phyloP scores from a whole-genome alignment of 2,113 vertebrate species.

The Noctilio leporinus region DNA sequence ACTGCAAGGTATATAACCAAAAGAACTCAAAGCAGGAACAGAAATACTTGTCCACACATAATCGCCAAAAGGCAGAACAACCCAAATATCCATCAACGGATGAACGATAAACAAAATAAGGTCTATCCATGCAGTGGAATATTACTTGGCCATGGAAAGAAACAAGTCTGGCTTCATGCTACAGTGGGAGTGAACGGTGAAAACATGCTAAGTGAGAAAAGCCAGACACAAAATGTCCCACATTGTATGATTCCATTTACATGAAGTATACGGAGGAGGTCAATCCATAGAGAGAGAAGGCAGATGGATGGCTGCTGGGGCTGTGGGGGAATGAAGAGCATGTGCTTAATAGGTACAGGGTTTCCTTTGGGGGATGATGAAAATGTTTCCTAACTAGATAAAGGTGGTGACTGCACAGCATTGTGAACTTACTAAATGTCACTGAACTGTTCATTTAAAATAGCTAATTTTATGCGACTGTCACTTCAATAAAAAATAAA shows the following conservation, averaged over 20 bases:
- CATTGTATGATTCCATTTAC: neutral
- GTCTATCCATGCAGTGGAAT: rapidly evolving
- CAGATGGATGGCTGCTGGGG: neutral
- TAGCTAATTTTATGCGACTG: neutral
- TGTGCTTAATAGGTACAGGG: too few species aligned
- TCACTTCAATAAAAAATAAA: neutral
- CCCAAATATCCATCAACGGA: neutral
- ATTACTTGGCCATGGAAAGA: neutral
- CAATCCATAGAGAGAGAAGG: neutral
- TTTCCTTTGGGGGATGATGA: neutral
- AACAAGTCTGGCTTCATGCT: rapidly evolving
- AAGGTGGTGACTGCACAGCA: neutral
- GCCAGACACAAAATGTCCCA: neutral
- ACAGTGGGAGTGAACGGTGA: rapidly evolving
- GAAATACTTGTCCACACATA: neutral
- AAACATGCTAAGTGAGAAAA: neutral
- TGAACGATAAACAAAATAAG: neutral
- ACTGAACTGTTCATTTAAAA: neutral
- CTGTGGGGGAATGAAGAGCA: neutral
- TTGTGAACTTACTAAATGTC: neutral
- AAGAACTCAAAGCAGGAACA: neutral
- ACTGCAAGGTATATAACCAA: neutral
- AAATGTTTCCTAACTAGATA: neutral
- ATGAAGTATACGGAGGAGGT: neutral
- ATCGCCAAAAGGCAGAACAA: neutral